Evolutionary conservation across 1,140 invertebrate species (phyloP).

Genomic region (Lepidurus couesii): DNA sequence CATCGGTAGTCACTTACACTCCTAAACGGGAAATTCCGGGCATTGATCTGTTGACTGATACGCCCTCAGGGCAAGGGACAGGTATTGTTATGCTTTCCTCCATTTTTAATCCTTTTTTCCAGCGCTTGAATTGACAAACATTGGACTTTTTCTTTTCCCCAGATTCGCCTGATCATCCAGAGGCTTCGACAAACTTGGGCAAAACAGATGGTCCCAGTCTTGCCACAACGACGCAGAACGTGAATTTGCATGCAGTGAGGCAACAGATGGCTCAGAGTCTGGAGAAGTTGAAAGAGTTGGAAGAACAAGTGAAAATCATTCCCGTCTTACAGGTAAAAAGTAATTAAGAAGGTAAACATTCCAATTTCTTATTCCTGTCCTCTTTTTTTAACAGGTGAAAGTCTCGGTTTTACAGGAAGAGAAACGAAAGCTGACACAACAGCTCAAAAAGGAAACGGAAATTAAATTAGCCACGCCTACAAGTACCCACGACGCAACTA

Average conservation of each 20-base stretch:
- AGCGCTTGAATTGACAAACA: constrained; percentile 39
- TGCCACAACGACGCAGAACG: constrained; percentile 1
- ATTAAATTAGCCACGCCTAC: constrained; percentile 32
- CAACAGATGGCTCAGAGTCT: constrained; percentile 72
- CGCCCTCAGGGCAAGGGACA: constrained; percentile 35
- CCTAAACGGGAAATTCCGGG: background rate
- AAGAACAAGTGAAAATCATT: constrained; percentile 76
- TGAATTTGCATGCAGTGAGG: constrained; percentile 53
- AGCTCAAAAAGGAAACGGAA: constrained; percentile 44
- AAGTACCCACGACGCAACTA: background rate
- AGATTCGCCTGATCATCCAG: constrained; percentile 1
- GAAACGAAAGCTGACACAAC: constrained; percentile 58
- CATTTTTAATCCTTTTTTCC: constrained; percentile 32
- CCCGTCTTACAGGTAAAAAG: constrained; percentile 66
- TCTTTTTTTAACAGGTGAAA: constrained; percentile 52
- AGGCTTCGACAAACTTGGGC: background rate
- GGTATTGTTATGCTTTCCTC: constrained; percentile 13
- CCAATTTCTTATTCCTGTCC: constrained; percentile 24
- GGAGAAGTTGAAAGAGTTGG: constrained; percentile 68
- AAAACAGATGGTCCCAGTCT: constrained; percentile 1
- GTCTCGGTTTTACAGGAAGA: constrained; percentile 66
- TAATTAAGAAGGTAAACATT: background rate
- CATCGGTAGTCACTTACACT: background rate
- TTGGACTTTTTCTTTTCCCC: constrained; percentile 16
- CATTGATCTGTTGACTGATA: constrained; percentile 10